Conservation (phyloP, 2,113 vertebrate genomes). For the Thalassarche chlororhynchos region DNA sequence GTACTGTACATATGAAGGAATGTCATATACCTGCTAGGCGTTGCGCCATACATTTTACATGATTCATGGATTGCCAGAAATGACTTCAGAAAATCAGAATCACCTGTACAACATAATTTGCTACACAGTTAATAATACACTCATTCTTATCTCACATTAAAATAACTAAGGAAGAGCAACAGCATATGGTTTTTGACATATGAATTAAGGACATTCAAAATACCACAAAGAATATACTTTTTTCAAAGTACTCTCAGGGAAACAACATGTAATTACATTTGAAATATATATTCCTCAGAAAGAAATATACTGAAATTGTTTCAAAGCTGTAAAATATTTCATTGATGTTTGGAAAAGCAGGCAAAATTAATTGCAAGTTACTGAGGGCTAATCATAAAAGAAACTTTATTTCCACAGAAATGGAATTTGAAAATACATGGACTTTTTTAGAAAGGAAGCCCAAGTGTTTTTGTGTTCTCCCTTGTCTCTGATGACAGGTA, state of each 20-base stretch:
- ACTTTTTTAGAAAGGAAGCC: not conserved
- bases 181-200: not conserved
- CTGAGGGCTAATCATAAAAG: not conserved
- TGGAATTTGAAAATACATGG: not conserved
- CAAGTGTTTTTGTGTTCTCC: not conserved
- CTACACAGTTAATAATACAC: not conserved
- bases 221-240: not conserved
- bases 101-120: slow-evolving; percentile 57
- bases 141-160: not conserved
- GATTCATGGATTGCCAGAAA: slow-evolving; percentile 93
- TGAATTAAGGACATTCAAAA: not conserved
- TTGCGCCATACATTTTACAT: slow-evolving; percentile 87
- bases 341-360: not conserved
- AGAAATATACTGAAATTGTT: not conserved
- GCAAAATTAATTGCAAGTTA: not conserved
- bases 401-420: not conserved
- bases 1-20: slow-evolving; percentile 87
- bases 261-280: not conserved
- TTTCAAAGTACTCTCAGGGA: not conserved
- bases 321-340: not conserved
- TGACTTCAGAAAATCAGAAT: slow-evolving; percentile 84
- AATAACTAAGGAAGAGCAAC: not conserved
- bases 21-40: slow-evolving; percentile 91
- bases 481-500: not conserved
- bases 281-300: not conserved